Percentiles rank a stretch among this genome's conserved stretches.
Evolutionary conservation across 2,888 invertebrate species (phyloP).

Genomic region (Rhaphigaster nebulosa): DNA sequence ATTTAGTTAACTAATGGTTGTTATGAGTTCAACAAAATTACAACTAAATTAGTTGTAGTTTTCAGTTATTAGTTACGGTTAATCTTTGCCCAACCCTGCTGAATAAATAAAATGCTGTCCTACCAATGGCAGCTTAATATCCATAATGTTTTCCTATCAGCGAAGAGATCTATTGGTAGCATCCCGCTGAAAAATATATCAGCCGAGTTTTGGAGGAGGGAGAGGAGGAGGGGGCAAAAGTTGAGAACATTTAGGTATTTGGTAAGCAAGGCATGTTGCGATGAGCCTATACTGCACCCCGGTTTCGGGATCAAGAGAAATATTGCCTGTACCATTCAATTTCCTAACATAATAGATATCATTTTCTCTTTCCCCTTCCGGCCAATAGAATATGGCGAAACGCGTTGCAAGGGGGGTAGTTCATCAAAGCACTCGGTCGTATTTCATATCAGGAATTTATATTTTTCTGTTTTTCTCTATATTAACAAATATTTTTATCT

Average conservation of each 20-base stretch:
- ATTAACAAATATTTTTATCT: too few relatives aligned
- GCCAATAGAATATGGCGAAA: constrained; percentile 20
- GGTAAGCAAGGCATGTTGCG: neutral
- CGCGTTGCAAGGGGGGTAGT: neutral
- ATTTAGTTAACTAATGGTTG: too few relatives aligned
- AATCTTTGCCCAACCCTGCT: too few relatives aligned
- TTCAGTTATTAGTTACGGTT: too few relatives aligned
- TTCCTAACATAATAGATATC: constrained; percentile 26
- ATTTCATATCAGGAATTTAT: neutral
- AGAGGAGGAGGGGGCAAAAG: neutral
- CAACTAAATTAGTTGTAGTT: too few relatives aligned
- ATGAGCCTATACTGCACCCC: neutral
- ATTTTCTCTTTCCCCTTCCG: neutral
- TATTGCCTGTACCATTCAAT: constrained; percentile 17
- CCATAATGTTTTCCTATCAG: neutral
- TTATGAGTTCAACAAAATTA: too few relatives aligned
- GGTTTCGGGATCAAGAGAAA: neutral
- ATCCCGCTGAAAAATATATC: neutral
- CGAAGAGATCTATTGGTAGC: neutral
- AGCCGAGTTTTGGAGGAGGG: too few relatives aligned
- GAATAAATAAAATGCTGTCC: too few relatives aligned
- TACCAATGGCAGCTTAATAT: neutral
- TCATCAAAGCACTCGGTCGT: neutral
- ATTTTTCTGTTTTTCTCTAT: neutral
- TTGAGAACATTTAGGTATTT: neutral